Conservation (phyloP, 2,797 vertebrate genomes). For the Carduelis carduelis region DNA sequence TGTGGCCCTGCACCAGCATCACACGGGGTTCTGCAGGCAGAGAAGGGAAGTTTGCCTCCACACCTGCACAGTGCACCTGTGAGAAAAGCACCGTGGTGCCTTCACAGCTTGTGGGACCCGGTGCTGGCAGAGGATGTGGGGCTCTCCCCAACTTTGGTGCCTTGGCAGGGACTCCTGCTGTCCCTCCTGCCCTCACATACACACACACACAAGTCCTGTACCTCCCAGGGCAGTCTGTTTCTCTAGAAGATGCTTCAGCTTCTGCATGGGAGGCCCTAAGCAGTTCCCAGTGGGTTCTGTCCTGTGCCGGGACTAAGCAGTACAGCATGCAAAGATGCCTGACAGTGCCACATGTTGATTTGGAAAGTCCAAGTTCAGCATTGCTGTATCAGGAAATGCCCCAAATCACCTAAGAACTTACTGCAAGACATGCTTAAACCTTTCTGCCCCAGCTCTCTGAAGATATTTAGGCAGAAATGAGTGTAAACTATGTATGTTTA, state of each 20-base stretch:
- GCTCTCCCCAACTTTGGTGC: not conserved
- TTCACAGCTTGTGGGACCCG: not conserved
- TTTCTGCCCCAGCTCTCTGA: not conserved
- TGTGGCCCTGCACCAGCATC: not conserved
- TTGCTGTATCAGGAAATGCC: not conserved
- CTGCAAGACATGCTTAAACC: not conserved
- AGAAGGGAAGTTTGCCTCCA: not conserved
- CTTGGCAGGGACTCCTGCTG: not conserved
- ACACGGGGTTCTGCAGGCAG: not conserved
- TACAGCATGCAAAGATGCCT: not conserved
- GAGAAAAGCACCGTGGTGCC: not conserved
- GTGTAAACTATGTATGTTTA: not conserved
- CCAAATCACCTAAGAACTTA: not conserved
- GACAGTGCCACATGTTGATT: not conserved
- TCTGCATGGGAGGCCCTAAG: not conserved
- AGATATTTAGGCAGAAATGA: not conserved
- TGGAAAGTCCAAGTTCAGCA: not conserved
- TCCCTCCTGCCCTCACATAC: not conserved
- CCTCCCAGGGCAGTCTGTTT: not conserved
- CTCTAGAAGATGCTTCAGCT: not conserved
- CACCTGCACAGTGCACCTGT: not conserved
- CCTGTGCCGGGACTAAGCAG: not conserved
- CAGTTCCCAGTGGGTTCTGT: not conserved
- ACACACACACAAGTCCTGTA: fast-evolving
- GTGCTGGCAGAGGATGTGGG: not conserved